These are phyloP conservation scores for Mayetiola destructor DNA, from an alignment of 2,888 invertebrate genomes.

Conservation along the genomic window DNA sequence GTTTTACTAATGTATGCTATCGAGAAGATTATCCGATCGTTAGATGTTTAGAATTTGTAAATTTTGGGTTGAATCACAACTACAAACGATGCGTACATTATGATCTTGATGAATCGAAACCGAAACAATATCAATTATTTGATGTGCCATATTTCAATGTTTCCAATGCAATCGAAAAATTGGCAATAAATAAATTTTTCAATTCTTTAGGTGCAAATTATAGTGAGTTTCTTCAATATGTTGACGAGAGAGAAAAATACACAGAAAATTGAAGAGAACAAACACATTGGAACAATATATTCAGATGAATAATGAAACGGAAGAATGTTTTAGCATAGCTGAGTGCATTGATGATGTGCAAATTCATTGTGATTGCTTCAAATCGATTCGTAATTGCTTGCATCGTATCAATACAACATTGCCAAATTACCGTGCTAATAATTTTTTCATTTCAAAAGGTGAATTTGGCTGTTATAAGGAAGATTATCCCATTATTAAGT, in stretches of 20 bases:
- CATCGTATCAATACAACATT: constrained; percentile 5
- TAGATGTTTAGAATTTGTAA: constrained; percentile 26
- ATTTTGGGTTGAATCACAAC: constrained; percentile 24
- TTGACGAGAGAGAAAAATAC: constrained; percentile 7
- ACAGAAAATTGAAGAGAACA: neutral
- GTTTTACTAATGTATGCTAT: constrained; percentile 26
- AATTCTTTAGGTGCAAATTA: neutral
- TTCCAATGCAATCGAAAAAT: neutral
- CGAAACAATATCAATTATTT: constrained; percentile 31
- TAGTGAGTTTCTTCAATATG: constrained; percentile 3
- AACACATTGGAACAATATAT: constrained; percentile 2
- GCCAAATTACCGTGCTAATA: neutral
- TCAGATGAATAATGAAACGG: constrained; percentile 5
- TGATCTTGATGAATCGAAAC: constrained; percentile 23
- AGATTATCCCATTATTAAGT: constrained; percentile 4
- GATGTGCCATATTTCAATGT: constrained; percentile 25
- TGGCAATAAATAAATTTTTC: constrained; percentile 2
- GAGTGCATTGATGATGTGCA: neutral
- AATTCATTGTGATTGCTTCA: neutral
- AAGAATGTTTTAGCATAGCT: neutral
- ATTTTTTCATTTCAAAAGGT: constrained; percentile 3
- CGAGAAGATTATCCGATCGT: constrained; percentile 26
- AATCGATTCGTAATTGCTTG: constrained; percentile 7
- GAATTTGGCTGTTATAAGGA: constrained; percentile 6
- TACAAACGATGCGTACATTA: constrained; percentile 29